These are phyloP conservation scores for Myoxocephalus aenaeus DNA, from an alignment of 2,797 vertebrate species.

Conservation along the genomic window DNA sequence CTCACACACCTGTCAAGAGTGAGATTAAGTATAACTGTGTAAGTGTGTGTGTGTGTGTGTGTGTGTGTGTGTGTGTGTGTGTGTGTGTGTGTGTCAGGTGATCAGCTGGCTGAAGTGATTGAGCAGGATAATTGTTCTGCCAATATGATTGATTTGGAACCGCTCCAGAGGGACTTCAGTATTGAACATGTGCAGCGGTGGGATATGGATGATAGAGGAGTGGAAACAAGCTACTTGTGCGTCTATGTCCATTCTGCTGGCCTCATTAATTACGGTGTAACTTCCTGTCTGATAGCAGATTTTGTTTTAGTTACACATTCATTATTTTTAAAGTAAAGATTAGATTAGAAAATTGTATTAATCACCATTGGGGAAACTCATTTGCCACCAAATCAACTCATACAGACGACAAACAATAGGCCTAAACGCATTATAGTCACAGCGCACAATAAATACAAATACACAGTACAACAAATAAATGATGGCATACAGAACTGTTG, in stretches of 20 bases:
- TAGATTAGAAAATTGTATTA: background rate
- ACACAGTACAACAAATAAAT: background rate
- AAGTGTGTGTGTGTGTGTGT: background rate
- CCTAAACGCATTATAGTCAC: background rate
- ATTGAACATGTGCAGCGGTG: background rate
- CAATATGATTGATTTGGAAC: conserved; percentile 45
- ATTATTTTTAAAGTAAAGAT: background rate
- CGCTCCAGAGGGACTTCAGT: conserved; percentile 25
- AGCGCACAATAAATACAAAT: background rate
- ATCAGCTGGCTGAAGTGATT: conserved; percentile 35
- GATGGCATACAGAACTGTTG: background rate
- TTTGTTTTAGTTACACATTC: background rate
- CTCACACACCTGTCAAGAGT: background rate
- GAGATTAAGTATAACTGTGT: background rate
- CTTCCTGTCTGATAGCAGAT: conserved; percentile 11
- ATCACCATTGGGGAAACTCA: background rate
- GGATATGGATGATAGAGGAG: conserved; percentile 29
- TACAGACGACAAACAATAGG: background rate
- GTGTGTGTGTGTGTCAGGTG: conserved; percentile 9
- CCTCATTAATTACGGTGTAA: conserved; percentile 6
- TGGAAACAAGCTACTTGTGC: background rate
- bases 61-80: background rate
- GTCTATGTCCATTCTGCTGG: background rate
- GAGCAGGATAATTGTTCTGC: conserved; percentile 46
- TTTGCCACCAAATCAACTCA: background rate